Evolutionary conservation across 23 tunicate genomes (phyloP).

Genomic region (Trididemnum clinides): DNA sequence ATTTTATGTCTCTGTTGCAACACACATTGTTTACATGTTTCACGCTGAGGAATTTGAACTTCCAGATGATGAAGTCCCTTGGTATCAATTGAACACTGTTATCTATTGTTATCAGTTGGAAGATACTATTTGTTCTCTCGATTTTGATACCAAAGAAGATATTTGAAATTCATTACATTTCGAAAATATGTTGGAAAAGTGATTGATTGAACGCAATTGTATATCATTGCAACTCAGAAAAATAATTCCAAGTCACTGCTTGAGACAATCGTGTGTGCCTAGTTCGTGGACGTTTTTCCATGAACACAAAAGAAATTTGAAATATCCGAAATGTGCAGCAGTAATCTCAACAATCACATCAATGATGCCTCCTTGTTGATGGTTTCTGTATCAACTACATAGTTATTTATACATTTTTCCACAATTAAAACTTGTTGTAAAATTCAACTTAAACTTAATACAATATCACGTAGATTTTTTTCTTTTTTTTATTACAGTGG

Average conservation of each 20-base stretch:
- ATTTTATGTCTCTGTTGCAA: constrained; percentile 56
- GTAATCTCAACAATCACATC: constrained; percentile 50
- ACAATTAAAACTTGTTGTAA: too few relatives aligned
- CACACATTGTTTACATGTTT: constrained; percentile 51
- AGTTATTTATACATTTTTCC: too few relatives aligned
- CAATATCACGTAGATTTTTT: too few relatives aligned
- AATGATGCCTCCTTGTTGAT: constrained; percentile 31
- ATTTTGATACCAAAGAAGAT: not conserved
- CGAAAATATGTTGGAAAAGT: too few relatives aligned
- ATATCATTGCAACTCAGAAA: too few relatives aligned
- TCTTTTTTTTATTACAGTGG: too few relatives aligned
- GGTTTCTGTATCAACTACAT: too few relatives aligned
- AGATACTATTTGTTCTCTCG: not conserved
- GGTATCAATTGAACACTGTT: too few relatives aligned
- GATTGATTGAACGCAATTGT: too few relatives aligned
- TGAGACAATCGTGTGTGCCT: constrained; percentile 52
- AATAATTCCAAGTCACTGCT: constrained; percentile 53
- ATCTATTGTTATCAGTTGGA: not conserved
- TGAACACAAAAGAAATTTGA: constrained; percentile 58
- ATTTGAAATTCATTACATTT: too few relatives aligned
- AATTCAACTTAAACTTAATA: too few relatives aligned
- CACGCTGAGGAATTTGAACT: constrained; percentile 26
- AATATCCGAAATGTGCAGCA: constrained; percentile 56
- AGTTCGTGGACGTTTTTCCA: constrained; percentile 46
- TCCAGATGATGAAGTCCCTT: not conserved